phyloP scores from a whole-genome alignment of 2,888 invertebrate species.

The Melanchra persicariae region DNA sequence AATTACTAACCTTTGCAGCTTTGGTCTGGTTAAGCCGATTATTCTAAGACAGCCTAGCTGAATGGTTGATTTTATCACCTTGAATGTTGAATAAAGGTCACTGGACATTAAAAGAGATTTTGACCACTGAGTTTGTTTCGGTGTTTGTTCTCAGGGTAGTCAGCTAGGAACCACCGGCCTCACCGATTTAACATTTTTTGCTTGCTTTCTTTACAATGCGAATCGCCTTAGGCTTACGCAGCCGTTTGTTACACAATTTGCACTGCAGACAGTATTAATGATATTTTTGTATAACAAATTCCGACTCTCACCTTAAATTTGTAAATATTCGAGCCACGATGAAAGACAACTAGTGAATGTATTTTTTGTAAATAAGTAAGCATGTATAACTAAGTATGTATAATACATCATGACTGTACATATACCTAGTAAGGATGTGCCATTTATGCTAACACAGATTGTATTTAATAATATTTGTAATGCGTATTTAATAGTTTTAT shows the following conservation, averaged over 20 bases:
- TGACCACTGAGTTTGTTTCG: too few relatives aligned
- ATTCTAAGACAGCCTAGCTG: not conserved
- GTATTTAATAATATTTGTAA: conserved; percentile 34
- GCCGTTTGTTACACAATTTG: not conserved
- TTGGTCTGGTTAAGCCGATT: not conserved
- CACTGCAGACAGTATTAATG: too few relatives aligned
- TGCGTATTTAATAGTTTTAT: conserved; percentile 31
- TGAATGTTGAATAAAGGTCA: too few relatives aligned
- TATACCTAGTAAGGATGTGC: conserved; percentile 55
- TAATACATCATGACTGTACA: conserved; percentile 51
- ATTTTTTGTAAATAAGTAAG: conserved; percentile 71
- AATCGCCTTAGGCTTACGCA: not conserved
- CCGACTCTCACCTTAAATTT: conserved; percentile 44
- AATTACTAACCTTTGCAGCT: not conserved
- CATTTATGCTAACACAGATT: conserved; percentile 47
- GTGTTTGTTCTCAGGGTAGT: too few relatives aligned
- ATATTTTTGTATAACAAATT: conserved; percentile 20
- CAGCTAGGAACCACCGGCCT: too few relatives aligned
- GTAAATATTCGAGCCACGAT: conserved; percentile 68
- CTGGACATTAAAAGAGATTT: too few relatives aligned
- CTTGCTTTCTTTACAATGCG: too few relatives aligned
- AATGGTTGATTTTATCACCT: not conserved
- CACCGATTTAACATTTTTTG: not conserved
- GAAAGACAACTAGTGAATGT: conserved; percentile 80
- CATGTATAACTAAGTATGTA: conserved; percentile 40